Base-by-base conservation (phyloP, 2,113 vertebrate genomes). In the Nicator chloris region DNA sequence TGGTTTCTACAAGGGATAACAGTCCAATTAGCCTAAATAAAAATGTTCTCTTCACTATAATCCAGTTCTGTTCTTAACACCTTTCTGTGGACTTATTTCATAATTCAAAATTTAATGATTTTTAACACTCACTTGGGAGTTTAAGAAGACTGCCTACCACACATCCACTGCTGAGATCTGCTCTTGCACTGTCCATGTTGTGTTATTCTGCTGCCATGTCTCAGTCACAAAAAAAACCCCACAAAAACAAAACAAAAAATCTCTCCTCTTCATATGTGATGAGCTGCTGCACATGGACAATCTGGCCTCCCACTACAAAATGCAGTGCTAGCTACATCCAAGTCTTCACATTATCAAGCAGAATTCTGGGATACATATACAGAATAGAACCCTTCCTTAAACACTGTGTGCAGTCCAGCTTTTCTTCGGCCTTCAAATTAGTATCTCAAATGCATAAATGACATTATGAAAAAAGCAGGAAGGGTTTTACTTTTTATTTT, bases 401-500 rank as follows among this genome's bases (percentile, higher is more conserved):
- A 69, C 22, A 22, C 0, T 6, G 2, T 1, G 2, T 39, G 10
- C 24, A 78, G 30, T 27, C 7, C 30, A 78, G 30, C 9, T 82
- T 82, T 69, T 69, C 45, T 57, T 42, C 44, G 60, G 26, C 21
- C 37, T 91, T 53, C 13, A 21, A 75, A 35, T 12, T 24, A 31
- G 2, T n/a, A 26, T 39, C 33, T 88, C 54, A 39, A 83, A 39
- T 15, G 21, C 50, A 57, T 1, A 73, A 39, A 70, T 51, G 39
- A 73, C 51, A 23, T 33, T 16, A 40, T 10, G 16, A 85, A 64
- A 63, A 54, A 59, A 54, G 31, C 47, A 85, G 53, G n/a, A 95
- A 93, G 35, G 50, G 61, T 94, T 97, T 97, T 94, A 97, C 92
- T 96, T 95, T 97, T 98, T 96, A 90, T 94, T 94, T 91, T 86